phyloP scores from a whole-genome alignment of 2,888 invertebrate genomes.

The Cheilosia impressa region DNA sequence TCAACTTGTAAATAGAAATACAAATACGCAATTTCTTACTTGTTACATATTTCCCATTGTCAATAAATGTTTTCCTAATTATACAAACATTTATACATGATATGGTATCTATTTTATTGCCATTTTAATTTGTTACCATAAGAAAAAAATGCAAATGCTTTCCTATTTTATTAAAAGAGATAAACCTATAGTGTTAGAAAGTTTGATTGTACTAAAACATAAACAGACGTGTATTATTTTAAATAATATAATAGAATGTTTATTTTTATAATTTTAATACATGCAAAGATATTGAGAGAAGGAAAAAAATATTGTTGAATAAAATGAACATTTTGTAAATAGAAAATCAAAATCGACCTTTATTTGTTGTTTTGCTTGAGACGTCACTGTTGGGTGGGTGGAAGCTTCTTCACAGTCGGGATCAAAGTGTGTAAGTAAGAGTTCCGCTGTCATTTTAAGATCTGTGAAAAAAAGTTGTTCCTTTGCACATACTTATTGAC shows the following conservation, averaged over 20 bases:
- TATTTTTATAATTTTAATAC: slow-evolving; percentile 60
- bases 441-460: no score
- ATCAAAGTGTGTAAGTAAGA: no score
- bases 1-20: slow-evolving; percentile 8
- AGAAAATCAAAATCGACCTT: not conserved
- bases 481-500: no score
- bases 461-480: no score
- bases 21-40: slow-evolving; percentile 21
- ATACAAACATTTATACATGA: not conserved
- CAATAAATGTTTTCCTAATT: slow-evolving; percentile 31
- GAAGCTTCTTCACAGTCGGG: no score
- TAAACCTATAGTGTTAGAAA: slow-evolving; percentile 7
- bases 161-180: slow-evolving; percentile 18
- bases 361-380: not conserved
- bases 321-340: slow-evolving; percentile 56
- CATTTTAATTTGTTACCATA: slow-evolving; percentile 19
- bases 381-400: not conserved
- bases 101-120: slow-evolving; percentile 30
- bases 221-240: slow-evolving; percentile 16
- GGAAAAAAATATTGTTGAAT: slow-evolving; percentile 9
- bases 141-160: slow-evolving; percentile 14
- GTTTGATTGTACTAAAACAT: not conserved
- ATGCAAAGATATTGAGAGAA: slow-evolving; percentile 5
- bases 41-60: slow-evolving; percentile 22
- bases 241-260: slow-evolving; percentile 22